A percentile compares a stretch with the other conserved stretches of the same genome.
phyloP scores from a whole-genome alignment of 1,140 invertebrate species.

The Neuroterus valhalla region DNA sequence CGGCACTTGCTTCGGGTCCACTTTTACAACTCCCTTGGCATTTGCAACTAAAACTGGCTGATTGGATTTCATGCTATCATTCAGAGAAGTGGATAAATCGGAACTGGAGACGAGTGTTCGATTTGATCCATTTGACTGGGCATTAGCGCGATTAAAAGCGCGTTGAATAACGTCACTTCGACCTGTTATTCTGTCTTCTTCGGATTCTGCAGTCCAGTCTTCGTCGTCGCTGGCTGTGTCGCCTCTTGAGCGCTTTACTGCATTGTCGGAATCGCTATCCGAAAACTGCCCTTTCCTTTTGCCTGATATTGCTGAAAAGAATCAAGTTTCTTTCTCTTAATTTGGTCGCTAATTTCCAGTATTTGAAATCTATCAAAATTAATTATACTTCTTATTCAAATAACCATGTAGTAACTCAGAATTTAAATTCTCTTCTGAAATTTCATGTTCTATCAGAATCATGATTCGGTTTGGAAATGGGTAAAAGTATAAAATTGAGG shows the following conservation, averaged over 20 bases:
- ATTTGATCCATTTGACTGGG: constrained; percentile 70
- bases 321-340: not conserved
- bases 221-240: constrained; percentile 75
- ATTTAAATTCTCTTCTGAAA: too few species aligned
- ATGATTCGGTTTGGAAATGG: too few species aligned
- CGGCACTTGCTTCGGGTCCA: constrained; percentile 84
- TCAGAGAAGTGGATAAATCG: constrained; percentile 55
- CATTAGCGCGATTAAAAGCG: constrained; percentile 69
- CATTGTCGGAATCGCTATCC: constrained; percentile 73
- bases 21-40: constrained; percentile 83
- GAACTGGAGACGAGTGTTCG: constrained; percentile 55
- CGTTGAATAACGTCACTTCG: constrained; percentile 71
- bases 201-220: constrained; percentile 72
- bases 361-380: too few species aligned
- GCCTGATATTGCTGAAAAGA: constrained; percentile 55
- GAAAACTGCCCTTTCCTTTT: constrained; percentile 69
- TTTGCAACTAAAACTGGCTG: constrained; percentile 77
- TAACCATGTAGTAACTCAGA: too few species aligned
- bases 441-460: too few species aligned
- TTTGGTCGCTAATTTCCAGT: not conserved
- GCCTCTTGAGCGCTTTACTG: constrained; percentile 75
- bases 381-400: too few species aligned
- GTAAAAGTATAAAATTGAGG: too few species aligned
- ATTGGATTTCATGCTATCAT: constrained; percentile 58
- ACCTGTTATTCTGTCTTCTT: constrained; percentile 67